Evolutionary conservation across 2,888 invertebrate species (phyloP).

Genomic region (Steinernema carpocapsae): DNA sequence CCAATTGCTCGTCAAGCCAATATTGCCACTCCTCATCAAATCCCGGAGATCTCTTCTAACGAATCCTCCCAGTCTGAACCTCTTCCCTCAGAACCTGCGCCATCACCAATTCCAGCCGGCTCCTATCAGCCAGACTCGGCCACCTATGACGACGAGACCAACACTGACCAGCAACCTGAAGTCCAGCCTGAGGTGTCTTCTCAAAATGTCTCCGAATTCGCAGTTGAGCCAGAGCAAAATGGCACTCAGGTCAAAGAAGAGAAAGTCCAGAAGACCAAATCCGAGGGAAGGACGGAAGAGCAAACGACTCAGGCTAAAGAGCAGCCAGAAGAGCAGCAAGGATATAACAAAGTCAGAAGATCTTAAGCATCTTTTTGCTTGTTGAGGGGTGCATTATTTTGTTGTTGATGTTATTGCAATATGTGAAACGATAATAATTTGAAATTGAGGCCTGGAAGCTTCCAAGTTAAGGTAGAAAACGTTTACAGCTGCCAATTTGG

Average conservation of each 20-base stretch:
- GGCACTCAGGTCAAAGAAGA: background rate
- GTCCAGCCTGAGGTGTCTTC: background rate
- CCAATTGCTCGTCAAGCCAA: background rate
- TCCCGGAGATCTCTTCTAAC: background rate
- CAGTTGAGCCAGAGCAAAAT: background rate
- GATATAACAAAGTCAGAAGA: background rate
- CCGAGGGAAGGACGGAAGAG: background rate
- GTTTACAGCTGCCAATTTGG: no score
- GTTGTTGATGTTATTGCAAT: constrained; percentile 10
- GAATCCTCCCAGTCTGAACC: background rate
- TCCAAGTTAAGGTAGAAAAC: no score
- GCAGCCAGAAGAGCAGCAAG: constrained; percentile 4
- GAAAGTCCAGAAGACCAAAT: background rate
- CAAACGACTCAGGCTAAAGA: no score
- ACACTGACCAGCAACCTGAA: background rate
- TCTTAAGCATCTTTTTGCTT: background rate
- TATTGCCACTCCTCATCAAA: background rate
- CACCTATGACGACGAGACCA: background rate
- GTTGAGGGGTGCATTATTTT: background rate
- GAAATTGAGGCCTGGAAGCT: no score
- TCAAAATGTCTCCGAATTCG: background rate
- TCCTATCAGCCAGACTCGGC: background rate
- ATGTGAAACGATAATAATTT: background rate
- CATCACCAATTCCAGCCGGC: no score
- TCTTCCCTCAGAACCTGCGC: background rate